A percentile compares a stretch with the other conserved stretches of the same genome.
phyloP scores from a whole-genome alignment of 2,888 invertebrate species.

The Hermaeophaga mercurialis region DNA sequence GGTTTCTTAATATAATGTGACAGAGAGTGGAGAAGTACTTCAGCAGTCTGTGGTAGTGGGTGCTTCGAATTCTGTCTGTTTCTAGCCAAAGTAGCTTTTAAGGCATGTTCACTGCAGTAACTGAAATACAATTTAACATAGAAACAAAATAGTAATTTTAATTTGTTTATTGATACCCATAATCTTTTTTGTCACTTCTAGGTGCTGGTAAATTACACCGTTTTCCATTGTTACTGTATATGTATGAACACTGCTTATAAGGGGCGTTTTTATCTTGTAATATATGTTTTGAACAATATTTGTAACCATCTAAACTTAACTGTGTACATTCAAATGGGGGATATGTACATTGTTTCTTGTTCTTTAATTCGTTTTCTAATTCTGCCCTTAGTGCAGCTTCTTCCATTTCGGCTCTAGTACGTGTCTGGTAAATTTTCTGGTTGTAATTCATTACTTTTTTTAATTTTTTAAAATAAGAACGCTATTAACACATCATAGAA shows the following conservation, averaged over 20 bases:
- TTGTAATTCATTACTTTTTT: slow-evolving; percentile 4
- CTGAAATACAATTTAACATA: slow-evolving; percentile 52
- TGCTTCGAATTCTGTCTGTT: slow-evolving; percentile 67
- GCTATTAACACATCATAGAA: too few relatives aligned
- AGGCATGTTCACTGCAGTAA: slow-evolving; percentile 72
- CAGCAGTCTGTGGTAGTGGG: slow-evolving; percentile 69
- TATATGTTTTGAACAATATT: slow-evolving; percentile 83
- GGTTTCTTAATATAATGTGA: slow-evolving; percentile 66
- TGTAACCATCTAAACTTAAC: slow-evolving; percentile 71
- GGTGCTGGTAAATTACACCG: slow-evolving; percentile 81
- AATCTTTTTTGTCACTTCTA: slow-evolving; percentile 72
- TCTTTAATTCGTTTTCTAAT: slow-evolving; percentile 67
- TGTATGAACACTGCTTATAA: slow-evolving; percentile 78
- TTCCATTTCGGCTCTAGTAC: slow-evolving; percentile 31
- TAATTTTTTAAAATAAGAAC: too few relatives aligned
- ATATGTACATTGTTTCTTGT: slow-evolving; percentile 67
- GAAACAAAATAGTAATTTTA: neutral
- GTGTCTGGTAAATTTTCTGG: slow-evolving; percentile 7
- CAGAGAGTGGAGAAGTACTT: slow-evolving; percentile 67
- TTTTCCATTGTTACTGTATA: slow-evolving; percentile 70
- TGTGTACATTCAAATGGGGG: slow-evolving; percentile 70
- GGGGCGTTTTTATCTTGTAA: slow-evolving; percentile 83
- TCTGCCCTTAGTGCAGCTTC: slow-evolving; percentile 56
- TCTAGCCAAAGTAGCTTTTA: slow-evolving; percentile 67
- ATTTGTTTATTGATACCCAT: slow-evolving; percentile 56